A percentile compares a stretch with the other conserved stretches of the same genome.
These are phyloP conservation scores for Bostrychus sinensis DNA, from an alignment of 2,113 vertebrate species.

Conservation along the genomic window DNA sequence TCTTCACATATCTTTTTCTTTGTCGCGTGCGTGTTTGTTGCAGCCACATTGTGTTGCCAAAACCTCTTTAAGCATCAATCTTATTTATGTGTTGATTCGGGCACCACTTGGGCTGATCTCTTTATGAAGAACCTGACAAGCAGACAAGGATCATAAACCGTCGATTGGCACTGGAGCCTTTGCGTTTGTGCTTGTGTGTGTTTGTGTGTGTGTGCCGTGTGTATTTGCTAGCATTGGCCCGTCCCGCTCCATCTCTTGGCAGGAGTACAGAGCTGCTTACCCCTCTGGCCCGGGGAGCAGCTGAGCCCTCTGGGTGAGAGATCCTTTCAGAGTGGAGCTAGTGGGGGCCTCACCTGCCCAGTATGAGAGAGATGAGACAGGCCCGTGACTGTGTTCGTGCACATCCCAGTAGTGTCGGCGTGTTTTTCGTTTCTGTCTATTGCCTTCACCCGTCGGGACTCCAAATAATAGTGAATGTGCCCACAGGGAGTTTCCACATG, in stretches of 20 bases:
- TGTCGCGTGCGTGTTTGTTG: not conserved
- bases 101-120: constrained; percentile 57
- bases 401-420: not conserved
- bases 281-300: constrained; percentile 73
- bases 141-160: constrained; percentile 68
- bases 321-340: constrained; percentile 66
- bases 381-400: constrained; percentile 25
- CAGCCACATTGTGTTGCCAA: constrained; percentile 6
- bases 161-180: constrained; percentile 46
- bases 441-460: constrained; percentile 66
- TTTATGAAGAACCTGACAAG: constrained; percentile 64
- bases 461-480: constrained; percentile 73
- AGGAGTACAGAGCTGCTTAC: constrained; percentile 66
- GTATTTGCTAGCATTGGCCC: constrained; percentile 32
- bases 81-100: constrained; percentile 33
- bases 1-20: not conserved
- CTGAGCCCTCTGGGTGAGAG: constrained; percentile 75
- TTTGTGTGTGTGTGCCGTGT: not conserved
- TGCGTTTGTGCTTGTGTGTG: not conserved
- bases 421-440: constrained; percentile 62
- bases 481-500: constrained; percentile 67
- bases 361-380: constrained; percentile 66
- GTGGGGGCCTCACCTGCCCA: constrained; percentile 74
- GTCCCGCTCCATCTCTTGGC: constrained; percentile 68
- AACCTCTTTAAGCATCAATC: constrained; percentile 14